Base-by-base conservation (phyloP, 2,888 invertebrate species). In the Eupithecia vulgata region DNA sequence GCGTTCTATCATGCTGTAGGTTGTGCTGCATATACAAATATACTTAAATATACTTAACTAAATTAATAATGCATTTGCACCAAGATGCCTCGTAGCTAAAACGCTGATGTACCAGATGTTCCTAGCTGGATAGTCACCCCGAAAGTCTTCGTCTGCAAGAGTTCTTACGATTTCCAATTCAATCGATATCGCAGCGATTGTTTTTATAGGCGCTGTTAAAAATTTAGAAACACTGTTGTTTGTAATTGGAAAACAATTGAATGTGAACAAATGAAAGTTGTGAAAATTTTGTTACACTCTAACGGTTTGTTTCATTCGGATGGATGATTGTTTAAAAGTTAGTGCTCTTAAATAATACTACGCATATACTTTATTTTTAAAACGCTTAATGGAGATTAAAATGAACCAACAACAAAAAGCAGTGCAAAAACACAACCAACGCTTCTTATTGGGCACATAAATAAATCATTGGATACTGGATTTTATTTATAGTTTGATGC, bases 181-280 rank as follows among this genome's bases (percentile, higher is more conserved):
- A 67, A 74, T 67, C 71, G 71, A 68, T 69, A 45, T 67, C 69
- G 45, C 64, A 64, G 71, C 71, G 61, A 74, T 65, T 65, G 65
- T 65, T 65, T 65, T 65, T 65, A 37, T 40, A 15, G 13, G 65
- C 65, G 40, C n/a, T 61, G 61, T 72, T 25, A 66, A 70, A 70
- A 73, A 73, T 61, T 59, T 45, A 62, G 34, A 68, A 65, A 57
- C 65, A 72, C 17, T 25, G 45, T 13, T 21, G 68, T 57, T 72
- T 35, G 17, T 66, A 57, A 69, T 72, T 72, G 57, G 65, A 42
- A 59, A 68, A 68, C 42, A 48, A 62, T 64, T 64, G 62, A 62
- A 62, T 42, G 40, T 25, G 25, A 65, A 65, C 65, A 64, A 17
- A n/a, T 65, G 25, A 25, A 64, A n/a, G 34, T 21, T n/a, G n/a